Evolutionary conservation across 2,113 vertebrate genomes (phyloP).

Genomic region (Pithys albifrons): DNA sequence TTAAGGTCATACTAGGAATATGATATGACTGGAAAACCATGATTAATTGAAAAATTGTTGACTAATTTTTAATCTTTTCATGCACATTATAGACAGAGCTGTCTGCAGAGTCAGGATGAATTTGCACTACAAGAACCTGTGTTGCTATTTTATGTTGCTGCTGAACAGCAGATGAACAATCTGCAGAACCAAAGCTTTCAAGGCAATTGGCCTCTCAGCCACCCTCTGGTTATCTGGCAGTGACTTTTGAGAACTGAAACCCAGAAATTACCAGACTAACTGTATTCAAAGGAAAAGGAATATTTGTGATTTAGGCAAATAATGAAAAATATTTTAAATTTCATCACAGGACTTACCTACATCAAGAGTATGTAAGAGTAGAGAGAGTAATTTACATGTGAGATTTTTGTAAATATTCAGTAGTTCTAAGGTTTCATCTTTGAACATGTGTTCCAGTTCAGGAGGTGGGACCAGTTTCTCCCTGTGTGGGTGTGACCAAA

Average conservation of each 20-base stretch:
- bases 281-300: not conserved
- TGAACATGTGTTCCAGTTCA: not conserved
- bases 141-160: not conserved
- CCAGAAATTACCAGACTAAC: not conserved
- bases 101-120: not conserved
- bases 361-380: not conserved
- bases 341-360: not conserved
- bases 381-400: not conserved
- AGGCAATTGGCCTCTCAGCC: not conserved
- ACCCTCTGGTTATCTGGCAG: not conserved
- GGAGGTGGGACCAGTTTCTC: too few species aligned
- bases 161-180: not conserved
- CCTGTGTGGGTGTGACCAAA: too few species aligned
- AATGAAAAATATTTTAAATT: not conserved
- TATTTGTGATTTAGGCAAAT: not conserved
- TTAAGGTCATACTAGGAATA: conserved; percentile 60
- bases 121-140: not conserved
- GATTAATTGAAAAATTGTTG: conserved; percentile 42
- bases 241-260: not conserved
- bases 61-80: not conserved
- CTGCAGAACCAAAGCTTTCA: not conserved
- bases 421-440: not conserved
- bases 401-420: not conserved
- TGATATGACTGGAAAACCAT: not conserved
- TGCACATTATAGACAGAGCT: not conserved